A percentile compares a stretch with the other conserved stretches of the same genome.
These are phyloP conservation scores for Lycodopsis pacificus DNA, from an alignment of 2,797 vertebrate species.

Conservation along the genomic window DNA sequence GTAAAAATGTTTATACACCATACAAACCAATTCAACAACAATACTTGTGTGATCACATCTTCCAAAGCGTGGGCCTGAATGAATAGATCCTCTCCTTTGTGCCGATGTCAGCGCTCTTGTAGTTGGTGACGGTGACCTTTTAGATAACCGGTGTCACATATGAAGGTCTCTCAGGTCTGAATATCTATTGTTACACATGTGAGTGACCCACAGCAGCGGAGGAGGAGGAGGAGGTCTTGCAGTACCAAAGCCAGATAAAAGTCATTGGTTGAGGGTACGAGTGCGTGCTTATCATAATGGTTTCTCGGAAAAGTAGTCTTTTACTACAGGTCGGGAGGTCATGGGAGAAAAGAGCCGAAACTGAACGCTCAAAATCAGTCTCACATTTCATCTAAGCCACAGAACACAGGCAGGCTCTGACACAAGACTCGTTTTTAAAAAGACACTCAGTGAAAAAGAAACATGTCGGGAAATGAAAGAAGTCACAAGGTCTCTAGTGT, in stretches of 20 bases:
- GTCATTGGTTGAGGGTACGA: slow-evolving; percentile 32
- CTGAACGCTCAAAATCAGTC: slow-evolving; percentile 52
- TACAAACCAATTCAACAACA: slow-evolving; percentile 5
- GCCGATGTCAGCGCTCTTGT: slow-evolving; percentile 49
- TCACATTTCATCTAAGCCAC: slow-evolving; percentile 57
- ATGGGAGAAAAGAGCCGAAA: slow-evolving; percentile 71
- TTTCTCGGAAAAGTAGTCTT: slow-evolving; percentile 69
- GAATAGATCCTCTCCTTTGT: slow-evolving; percentile 44
- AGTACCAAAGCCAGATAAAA: slow-evolving; percentile 64
- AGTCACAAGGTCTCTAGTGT: slow-evolving; percentile 32
- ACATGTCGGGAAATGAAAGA: slow-evolving; percentile 30
- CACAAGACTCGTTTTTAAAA: slow-evolving; percentile 24
- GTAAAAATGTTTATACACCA: slow-evolving; percentile 14
- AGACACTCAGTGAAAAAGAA: not conserved
- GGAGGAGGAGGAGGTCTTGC: slow-evolving; percentile 7
- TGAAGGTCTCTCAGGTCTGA: slow-evolving; percentile 56
- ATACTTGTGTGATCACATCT: slow-evolving; percentile 17
- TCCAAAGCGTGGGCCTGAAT: slow-evolving; percentile 35
- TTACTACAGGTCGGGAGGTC: slow-evolving; percentile 70
- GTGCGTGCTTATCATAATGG: slow-evolving; percentile 73
- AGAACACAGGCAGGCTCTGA: slow-evolving; percentile 33
- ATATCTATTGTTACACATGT: slow-evolving; percentile 62
- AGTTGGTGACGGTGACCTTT: slow-evolving; percentile 67
- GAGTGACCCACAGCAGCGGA: slow-evolving; percentile 17
- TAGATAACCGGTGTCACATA: slow-evolving; percentile 71